A percentile compares a stretch with the other conserved stretches of the same genome.
These are phyloP conservation scores for Atherinomorus stipes DNA, from an alignment of 2,113 vertebrate genomes.

Conservation along the genomic window DNA sequence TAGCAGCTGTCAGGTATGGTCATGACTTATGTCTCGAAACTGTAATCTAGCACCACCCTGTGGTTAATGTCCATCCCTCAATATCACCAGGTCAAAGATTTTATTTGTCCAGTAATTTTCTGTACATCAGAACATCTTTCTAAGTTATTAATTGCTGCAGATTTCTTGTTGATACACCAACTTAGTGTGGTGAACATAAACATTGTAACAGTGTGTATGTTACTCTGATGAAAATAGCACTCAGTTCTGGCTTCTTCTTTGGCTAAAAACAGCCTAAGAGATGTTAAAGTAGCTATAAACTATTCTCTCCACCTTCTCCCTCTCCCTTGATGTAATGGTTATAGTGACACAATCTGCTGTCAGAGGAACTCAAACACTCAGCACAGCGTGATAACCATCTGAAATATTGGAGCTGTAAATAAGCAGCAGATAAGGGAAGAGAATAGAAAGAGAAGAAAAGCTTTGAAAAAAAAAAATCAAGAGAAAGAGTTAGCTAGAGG, in stretches of 20 bases:
- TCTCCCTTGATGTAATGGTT: not conserved
- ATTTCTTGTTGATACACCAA: not conserved
- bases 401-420: conserved; percentile 8
- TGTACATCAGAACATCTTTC: not conserved
- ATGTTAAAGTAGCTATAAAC: not conserved
- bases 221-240: not conserved
- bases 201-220: not conserved
- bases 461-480: not conserved
- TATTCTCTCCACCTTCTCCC: not conserved
- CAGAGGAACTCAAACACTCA: conserved; percentile 42
- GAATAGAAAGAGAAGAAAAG: conserved; percentile 32
- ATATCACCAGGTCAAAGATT: not conserved
- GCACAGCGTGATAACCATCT: conserved; percentile 49
- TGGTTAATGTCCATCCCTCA: not conserved
- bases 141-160: not conserved
- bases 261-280: not conserved
- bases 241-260: not conserved
- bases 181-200: not conserved
- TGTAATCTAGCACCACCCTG: not conserved
- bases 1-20: not conserved
- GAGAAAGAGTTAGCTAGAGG: conserved; percentile 11
- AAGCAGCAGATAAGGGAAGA: conserved; percentile 20
- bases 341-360: not conserved
- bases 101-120: not conserved
- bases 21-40: not conserved